A percentile compares a stretch with the other conserved stretches of the same genome.
These are phyloP conservation scores for Ichneumoninae sp. DNA, from an alignment of 2,888 invertebrate genomes.

Conservation along the genomic window DNA sequence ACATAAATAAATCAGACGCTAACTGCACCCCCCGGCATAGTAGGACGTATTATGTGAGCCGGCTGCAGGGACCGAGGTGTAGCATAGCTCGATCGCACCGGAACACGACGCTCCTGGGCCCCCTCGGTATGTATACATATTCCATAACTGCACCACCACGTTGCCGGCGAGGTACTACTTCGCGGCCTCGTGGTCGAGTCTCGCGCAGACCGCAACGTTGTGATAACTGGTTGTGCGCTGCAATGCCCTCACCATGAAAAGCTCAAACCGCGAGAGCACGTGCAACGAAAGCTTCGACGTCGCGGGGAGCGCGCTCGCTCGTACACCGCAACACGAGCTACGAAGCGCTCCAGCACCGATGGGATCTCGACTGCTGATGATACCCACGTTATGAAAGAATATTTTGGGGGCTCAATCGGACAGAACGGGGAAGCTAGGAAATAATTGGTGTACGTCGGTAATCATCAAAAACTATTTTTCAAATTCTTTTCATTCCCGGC, in stretches of 20 bases:
- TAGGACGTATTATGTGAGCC: constrained; percentile 56
- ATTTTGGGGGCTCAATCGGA: not conserved
- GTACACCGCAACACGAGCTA: constrained; percentile 5
- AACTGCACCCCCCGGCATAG: constrained; percentile 68
- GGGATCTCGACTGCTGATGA: not conserved
- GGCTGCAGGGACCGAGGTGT: constrained; percentile 20
- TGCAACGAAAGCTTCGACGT: constrained; percentile 37
- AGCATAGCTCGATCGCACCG: constrained; percentile 28
- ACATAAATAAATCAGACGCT: constrained; percentile 77
- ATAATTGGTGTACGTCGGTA: no score
- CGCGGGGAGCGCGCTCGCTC: constrained; percentile 1
- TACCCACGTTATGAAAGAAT: not conserved
- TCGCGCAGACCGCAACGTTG: constrained; percentile 62
- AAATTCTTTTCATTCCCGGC: not conserved
- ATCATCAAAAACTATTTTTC: no score
- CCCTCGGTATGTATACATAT: constrained; percentile 12
- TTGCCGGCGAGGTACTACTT: constrained; percentile 37
- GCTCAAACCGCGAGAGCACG: constrained; percentile 20
- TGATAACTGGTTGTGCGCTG: constrained; percentile 65
- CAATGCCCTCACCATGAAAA: constrained; percentile 3
- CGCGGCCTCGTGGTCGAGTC: constrained; percentile 57
- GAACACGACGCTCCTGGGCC: constrained; percentile 31
- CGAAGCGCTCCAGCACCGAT: not conserved
- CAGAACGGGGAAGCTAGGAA: no score
- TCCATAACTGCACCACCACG: constrained; percentile 37